phyloP scores from a whole-genome alignment of 2,888 invertebrate genomes.

The Conchocele bisecta region DNA sequence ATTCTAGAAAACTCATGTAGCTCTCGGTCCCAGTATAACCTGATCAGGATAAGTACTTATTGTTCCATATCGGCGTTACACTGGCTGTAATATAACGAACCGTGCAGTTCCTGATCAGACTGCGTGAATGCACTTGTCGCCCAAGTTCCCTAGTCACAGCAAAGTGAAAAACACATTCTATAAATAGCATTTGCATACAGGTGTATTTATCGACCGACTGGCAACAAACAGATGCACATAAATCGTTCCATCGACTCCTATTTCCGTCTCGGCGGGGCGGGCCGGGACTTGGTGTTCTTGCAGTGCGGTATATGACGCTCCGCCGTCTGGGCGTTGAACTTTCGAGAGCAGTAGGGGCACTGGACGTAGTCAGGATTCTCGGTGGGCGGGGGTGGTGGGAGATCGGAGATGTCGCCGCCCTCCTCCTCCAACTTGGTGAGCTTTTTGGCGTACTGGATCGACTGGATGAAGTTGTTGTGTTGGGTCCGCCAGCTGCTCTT shows the following conservation, averaged over 20 bases:
- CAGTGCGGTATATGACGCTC: constrained; percentile 97
- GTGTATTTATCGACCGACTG: no score
- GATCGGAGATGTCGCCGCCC: constrained; percentile 93
- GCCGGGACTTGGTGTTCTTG: constrained; percentile 86
- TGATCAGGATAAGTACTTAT: no score
- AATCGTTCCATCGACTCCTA: neutral
- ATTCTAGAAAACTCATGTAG: no score
- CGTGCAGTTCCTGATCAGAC: no score
- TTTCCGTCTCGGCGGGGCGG: constrained; percentile 53
- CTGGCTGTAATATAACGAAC: no score
- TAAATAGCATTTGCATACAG: no score
- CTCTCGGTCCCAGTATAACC: no score
- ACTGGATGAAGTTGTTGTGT: constrained; percentile 78
- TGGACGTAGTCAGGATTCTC: constrained; percentile 95
- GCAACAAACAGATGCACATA: no score
- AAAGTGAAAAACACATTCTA: no score
- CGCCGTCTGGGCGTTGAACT: constrained; percentile 91
- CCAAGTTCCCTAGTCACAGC: no score
- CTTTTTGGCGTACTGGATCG: constrained; percentile 80
- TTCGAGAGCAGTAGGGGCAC: constrained; percentile 93
- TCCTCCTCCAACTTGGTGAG: constrained; percentile 73
- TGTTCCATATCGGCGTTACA: no score
- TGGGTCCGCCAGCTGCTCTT: constrained; percentile 78
- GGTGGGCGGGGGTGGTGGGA: constrained; percentile 91
- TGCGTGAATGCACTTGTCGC: no score